Percentiles rank a stretch among this genome's conserved stretches.
phyloP scores from a whole-genome alignment of 2,797 vertebrate species.

The Diplodus puntazzo region DNA sequence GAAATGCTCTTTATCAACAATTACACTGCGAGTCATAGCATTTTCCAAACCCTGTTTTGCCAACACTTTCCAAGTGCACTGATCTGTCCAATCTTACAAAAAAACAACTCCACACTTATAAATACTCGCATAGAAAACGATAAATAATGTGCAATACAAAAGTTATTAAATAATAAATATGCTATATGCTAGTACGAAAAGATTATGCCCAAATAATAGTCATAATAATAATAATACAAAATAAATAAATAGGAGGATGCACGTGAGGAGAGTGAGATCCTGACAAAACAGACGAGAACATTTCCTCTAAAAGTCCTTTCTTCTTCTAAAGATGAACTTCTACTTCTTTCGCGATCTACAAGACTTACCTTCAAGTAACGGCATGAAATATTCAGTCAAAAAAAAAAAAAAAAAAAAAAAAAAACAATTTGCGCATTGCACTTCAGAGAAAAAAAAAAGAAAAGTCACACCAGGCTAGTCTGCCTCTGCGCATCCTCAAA shows the following conservation, averaged over 20 bases:
- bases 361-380: slow-evolving; percentile 98
- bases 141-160: slow-evolving; percentile 99
- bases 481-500: slow-evolving; percentile 76
- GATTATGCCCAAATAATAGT: slow-evolving; percentile 86
- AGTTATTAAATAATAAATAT: slow-evolving; percentile 98
- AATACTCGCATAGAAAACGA: slow-evolving; percentile 95
- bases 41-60: slow-evolving; percentile 83
- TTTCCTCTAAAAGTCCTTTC: slow-evolving; percentile 77
- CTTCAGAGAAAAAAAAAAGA: slow-evolving; percentile 77
- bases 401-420: slow-evolving; percentile 33
- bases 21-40: slow-evolving; percentile 88
- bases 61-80: slow-evolving; percentile 83
- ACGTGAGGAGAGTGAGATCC: slow-evolving; percentile 77
- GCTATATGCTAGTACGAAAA: slow-evolving; percentile 84
- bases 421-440: slow-evolving; percentile 84
- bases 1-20: slow-evolving; percentile 74
- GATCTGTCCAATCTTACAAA: slow-evolving; percentile 90
- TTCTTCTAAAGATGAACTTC: slow-evolving; percentile 84
- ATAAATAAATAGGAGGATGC: slow-evolving; percentile 94
- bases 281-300: slow-evolving; percentile 77
- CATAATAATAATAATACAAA: slow-evolving; percentile 72
- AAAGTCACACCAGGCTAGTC: slow-evolving; percentile 77
- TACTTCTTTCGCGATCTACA: slow-evolving; percentile 87
- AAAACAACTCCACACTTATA: slow-evolving; percentile 93
- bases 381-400: slow-evolving; percentile 81